Evolutionary conservation across 2,888 invertebrate genomes (phyloP), one percentile per base, ranked within the genome.

Genomic region (Cinara cedri): DNA sequence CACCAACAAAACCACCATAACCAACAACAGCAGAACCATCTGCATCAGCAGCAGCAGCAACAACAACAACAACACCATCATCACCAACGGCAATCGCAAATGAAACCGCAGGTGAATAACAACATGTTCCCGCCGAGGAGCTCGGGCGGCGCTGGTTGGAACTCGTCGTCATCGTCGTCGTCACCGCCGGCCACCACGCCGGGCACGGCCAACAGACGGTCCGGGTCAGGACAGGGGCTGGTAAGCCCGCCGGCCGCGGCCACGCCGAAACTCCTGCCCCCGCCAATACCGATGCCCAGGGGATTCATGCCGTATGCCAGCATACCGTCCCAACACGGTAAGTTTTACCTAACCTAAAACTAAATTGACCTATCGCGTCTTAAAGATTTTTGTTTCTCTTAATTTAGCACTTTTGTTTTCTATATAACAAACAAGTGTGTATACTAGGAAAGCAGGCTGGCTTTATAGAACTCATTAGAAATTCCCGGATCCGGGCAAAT

Each of bases 241-340:
- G 82, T 82, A 54, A 88, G 88, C 82, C 89, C 89, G 83, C 88
- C 89, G 57, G 86, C 89, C 82, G 88, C 89, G 60, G 88, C 89
- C 72, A 88, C 89, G 24, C 88, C 88, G 71, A 88, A 89, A 84
- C 86, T 89, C 57, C 86, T 89, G 83, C 90, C 89, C 6, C 88
- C 89, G 16, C 88, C 88, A 62, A 85, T 90, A 65, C 88, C 92
- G 84, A 24, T 90, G 85, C 88, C 89, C 13, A 86, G 89, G 81
- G 88, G 89, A 80, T 90, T 90, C 84, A 85, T 90, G 83, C 89
- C 83, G 14, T 83, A 84, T 66, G 91, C 90, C 81, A 88, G 87
- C n/a, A 87, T 90, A 78, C 87, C 90, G 85, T 87, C 68, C 82
- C 83, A 82, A 11, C 42, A 72, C 46, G 44, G 71, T 80, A 34